phyloP scores from a whole-genome alignment of 2,113 vertebrate genomes.

The Pseudopodoces humilis region DNA sequence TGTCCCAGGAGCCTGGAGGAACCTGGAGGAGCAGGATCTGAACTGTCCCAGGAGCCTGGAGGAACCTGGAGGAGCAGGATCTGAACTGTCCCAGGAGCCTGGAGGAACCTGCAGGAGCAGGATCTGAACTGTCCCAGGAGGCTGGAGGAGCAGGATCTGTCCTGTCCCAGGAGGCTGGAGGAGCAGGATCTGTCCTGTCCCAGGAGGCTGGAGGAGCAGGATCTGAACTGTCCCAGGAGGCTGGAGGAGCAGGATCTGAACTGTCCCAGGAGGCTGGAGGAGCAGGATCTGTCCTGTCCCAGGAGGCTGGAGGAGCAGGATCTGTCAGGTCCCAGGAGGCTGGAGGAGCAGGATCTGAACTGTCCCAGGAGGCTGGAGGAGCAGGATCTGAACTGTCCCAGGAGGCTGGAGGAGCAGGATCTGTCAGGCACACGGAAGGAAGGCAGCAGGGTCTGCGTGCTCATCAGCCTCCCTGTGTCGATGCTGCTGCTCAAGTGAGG shows the following conservation, averaged over 20 bases:
- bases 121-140: neutral
- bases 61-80: neutral
- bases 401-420: neutral
- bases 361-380: neutral
- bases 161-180: neutral
- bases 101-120: neutral
- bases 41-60: neutral
- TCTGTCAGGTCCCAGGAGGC: neutral
- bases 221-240: neutral
- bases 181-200: neutral
- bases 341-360: neutral
- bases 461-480: neutral
- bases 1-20: neutral
- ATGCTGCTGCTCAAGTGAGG: neutral
- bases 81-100: neutral
- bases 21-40: neutral
- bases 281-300: neutral
- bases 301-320: neutral
- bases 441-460: fast-evolving
- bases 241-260: neutral
- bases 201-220: fast-evolving
- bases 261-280: neutral
- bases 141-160: fast-evolving
- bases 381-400: neutral
- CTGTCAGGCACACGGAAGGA: neutral